Evolutionary conservation across 2,797 vertebrate species (phyloP).

Genomic region (Mionectes olivaceus): DNA sequence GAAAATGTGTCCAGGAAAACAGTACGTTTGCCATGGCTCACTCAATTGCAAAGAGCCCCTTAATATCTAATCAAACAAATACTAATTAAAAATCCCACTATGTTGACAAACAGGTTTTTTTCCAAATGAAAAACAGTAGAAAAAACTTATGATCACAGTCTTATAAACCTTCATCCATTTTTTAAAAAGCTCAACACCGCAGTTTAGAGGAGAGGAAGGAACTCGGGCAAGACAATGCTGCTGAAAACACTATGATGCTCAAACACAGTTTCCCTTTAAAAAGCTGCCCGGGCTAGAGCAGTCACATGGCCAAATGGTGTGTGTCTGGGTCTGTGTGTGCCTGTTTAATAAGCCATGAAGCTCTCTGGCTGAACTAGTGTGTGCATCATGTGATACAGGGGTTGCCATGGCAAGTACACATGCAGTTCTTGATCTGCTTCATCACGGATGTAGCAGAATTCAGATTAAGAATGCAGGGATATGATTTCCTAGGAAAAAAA

Average conservation of each 20-base stretch:
- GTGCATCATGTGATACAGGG: constrained; percentile 31
- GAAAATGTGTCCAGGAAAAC: neutral
- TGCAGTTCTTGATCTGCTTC: neutral
- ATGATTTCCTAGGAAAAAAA: neutral
- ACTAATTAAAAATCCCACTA: fast-evolving
- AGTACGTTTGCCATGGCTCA: neutral
- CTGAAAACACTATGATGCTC: neutral
- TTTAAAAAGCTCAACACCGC: neutral
- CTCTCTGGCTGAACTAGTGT: constrained; percentile 10
- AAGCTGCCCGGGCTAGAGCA: neutral
- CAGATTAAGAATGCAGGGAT: constrained; percentile 16
- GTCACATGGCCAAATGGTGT: constrained; percentile 11
- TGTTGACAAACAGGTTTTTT: neutral
- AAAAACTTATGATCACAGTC: neutral
- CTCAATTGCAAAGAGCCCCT: neutral
- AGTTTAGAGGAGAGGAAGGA: neutral
- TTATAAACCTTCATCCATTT: neutral
- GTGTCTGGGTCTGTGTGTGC: neutral
- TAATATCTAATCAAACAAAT: neutral
- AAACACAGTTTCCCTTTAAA: neutral
- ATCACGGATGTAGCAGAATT: neutral
- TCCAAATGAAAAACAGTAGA: neutral
- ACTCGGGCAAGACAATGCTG: fast-evolving
- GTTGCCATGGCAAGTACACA: constrained; percentile 72
- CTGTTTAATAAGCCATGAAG: constrained; percentile 46